Percentiles rank a stretch among this genome's conserved stretches.
Evolutionary conservation across 2,113 vertebrate genomes (phyloP).

Genomic region (Neogobius melanostomus): DNA sequence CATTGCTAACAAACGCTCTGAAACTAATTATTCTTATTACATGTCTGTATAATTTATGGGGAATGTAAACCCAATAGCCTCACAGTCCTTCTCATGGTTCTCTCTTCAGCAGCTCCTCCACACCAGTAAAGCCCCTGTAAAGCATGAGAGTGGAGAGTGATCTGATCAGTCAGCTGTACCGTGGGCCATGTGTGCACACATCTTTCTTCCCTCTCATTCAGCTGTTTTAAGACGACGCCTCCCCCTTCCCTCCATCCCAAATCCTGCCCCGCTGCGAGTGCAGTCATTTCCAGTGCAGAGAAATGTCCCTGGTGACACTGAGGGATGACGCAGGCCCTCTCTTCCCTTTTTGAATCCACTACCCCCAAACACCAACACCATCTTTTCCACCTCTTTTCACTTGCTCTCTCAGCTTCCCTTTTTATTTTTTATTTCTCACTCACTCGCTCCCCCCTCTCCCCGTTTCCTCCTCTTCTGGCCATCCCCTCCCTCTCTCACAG

Average conservation of each 20-base stretch:
- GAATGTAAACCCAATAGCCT: slow-evolving; percentile 4
- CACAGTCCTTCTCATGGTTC: slow-evolving; percentile 3
- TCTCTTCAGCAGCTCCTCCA: slow-evolving; percentile 40
- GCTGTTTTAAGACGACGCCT: slow-evolving; percentile 58
- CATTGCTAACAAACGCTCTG: neutral
- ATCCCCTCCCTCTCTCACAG: slow-evolving; percentile 33
- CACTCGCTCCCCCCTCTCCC: slow-evolving; percentile 53
- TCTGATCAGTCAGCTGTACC: slow-evolving; percentile 63
- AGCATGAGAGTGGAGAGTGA: slow-evolving; percentile 41
- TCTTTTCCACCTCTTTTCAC: slow-evolving; percentile 55
- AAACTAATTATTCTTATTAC: slow-evolving; percentile 1
- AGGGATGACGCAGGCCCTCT: slow-evolving; percentile 74
- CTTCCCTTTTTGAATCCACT: slow-evolving; percentile 44
- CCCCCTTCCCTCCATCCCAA: slow-evolving; percentile 42
- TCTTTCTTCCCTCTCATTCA: slow-evolving; percentile 64
- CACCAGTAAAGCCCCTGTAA: slow-evolving; percentile 29
- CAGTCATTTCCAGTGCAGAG: slow-evolving; percentile 77
- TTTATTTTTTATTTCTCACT: slow-evolving; percentile 24
- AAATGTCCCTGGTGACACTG: slow-evolving; percentile 76
- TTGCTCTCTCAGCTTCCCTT: slow-evolving; percentile 36
- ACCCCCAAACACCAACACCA: slow-evolving; percentile 36
- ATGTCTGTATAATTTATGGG: neutral
- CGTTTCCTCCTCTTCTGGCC: slow-evolving; percentile 42
- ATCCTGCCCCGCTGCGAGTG: slow-evolving; percentile 63
- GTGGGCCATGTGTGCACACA: slow-evolving; percentile 58